A percentile compares a stretch with the other conserved stretches of the same genome.
These are phyloP conservation scores for Archivesica marissinica DNA, from an alignment of 1,140 invertebrate species.

Conservation along the genomic window DNA sequence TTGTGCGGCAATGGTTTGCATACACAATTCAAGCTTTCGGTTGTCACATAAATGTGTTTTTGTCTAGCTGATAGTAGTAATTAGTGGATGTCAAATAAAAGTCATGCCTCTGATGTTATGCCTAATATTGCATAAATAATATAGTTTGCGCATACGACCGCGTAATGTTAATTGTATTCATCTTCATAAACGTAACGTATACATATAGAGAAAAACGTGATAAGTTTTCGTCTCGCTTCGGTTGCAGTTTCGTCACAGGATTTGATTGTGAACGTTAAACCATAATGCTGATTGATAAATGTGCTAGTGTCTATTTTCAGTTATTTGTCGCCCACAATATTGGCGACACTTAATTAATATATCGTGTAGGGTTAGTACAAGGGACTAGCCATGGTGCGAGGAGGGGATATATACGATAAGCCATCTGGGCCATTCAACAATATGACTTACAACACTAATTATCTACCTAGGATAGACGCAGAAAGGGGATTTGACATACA, in stretches of 20 bases:
- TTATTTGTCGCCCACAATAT: conserved; percentile 11
- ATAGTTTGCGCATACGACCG: neutral
- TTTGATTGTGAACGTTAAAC: neutral
- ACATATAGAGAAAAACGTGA: neutral
- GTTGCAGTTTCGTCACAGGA: neutral
- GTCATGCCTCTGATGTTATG: neutral
- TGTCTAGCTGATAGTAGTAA: no score
- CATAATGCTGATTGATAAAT: neutral
- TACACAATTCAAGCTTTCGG: no score
- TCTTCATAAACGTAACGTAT: neutral
- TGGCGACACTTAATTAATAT: neutral
- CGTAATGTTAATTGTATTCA: neutral
- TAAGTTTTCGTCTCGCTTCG: conserved; percentile 6
- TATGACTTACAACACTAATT: conserved; percentile 34
- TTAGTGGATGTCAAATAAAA: conserved; percentile 16
- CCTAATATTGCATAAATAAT: conserved; percentile 31
- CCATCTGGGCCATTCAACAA: conserved; percentile 1
- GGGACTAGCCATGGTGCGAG: neutral
- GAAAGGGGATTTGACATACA: conserved; percentile 45
- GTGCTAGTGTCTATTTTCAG: neutral
- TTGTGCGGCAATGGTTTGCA: no score
- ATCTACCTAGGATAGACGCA: conserved; percentile 36
- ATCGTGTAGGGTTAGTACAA: neutral
- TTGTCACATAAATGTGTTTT: no score
- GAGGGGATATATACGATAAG: neutral